Evolutionary conservation across 2,113 vertebrate species (phyloP).

Genomic region (Psilopsiagon aurifrons): DNA sequence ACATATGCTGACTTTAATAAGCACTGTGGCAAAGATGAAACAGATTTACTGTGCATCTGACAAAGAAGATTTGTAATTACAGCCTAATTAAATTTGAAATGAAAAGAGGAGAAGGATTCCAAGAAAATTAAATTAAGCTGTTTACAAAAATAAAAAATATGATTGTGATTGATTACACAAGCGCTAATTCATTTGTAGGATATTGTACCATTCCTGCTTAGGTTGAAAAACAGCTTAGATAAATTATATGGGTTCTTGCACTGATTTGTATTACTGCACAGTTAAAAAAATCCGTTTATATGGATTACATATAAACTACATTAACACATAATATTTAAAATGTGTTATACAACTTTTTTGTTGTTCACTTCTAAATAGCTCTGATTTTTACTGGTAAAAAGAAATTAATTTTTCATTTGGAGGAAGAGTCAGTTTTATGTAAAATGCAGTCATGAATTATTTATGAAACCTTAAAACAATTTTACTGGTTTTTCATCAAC

Average conservation of each 20-base stretch:
- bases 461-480: constrained; percentile 14
- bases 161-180: background rate
- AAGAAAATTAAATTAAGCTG: constrained; percentile 40
- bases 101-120: background rate
- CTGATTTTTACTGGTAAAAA: background rate
- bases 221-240: background rate
- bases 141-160: constrained; percentile 10
- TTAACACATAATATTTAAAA: background rate
- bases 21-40: background rate
- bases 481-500: background rate
- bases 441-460: constrained; percentile 40
- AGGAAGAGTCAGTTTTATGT: background rate
- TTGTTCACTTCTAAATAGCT: background rate
- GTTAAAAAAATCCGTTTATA: background rate
- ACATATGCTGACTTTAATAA: background rate
- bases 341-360: background rate
- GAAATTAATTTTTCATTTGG: background rate
- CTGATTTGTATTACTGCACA: background rate
- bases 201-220: background rate
- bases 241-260: background rate
- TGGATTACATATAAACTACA: background rate
- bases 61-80: background rate
- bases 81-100: background rate
- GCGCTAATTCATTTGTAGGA: background rate
- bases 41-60: background rate